Conservation (phyloP, 2,113 vertebrate species). For the Brachyhypopomus occidentalis region DNA sequence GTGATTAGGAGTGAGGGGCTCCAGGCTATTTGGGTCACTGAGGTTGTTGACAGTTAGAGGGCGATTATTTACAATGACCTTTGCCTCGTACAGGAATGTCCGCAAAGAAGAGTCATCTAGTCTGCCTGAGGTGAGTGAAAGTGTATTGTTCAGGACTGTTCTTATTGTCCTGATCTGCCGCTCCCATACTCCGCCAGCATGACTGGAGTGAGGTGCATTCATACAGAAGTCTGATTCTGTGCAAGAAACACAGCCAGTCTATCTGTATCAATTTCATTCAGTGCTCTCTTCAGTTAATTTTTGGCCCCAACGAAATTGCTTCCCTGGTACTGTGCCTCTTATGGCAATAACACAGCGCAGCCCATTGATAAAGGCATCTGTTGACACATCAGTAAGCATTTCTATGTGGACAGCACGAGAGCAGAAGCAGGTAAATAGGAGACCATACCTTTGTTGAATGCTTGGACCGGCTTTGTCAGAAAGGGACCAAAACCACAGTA, state of each 20-base stretch:
- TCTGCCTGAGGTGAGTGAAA: constrained; percentile 13
- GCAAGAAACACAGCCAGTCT: constrained; percentile 18
- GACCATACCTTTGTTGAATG: constrained; percentile 12
- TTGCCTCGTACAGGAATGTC: constrained; percentile 25
- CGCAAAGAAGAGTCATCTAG: constrained; percentile 26
- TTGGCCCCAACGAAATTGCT: constrained; percentile 35
- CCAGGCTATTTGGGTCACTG: background rate
- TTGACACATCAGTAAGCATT: constrained; percentile 19
- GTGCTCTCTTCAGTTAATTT: constrained; percentile 26
- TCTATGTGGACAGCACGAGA: constrained; percentile 22
- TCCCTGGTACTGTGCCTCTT: constrained; percentile 8
- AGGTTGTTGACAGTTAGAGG: constrained; percentile 33
- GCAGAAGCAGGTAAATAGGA: constrained; percentile 7
- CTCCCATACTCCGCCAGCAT: background rate
- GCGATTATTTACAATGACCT: constrained; percentile 38
- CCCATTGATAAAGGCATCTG: background rate
- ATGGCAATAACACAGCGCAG: constrained; percentile 25
- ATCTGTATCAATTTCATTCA: background rate
- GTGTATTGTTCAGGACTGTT: constrained; percentile 13
- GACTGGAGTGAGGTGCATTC: constrained; percentile 41
- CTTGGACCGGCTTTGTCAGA: constrained; percentile 11
- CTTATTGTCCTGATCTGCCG: constrained; percentile 2
- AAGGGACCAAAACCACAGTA: constrained; percentile 30
- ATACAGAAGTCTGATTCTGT: constrained; percentile 45
- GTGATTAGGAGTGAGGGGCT: background rate